phyloP scores from a whole-genome alignment of 1,140 invertebrate genomes.

The Mercenaria mercenaria region DNA sequence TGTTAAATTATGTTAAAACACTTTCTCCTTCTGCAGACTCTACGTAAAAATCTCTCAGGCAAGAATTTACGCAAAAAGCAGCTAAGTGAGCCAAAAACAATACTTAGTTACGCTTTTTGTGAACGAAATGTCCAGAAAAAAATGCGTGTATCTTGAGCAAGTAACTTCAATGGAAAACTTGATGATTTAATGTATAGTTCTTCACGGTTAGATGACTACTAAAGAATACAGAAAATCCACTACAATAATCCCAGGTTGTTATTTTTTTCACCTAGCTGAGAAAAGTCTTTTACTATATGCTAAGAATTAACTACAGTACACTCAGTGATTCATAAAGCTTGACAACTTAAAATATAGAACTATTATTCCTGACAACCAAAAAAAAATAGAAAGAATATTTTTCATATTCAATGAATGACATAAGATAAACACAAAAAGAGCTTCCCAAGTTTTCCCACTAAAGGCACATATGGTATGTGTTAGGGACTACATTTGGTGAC shows the following conservation, averaged over 20 bases:
- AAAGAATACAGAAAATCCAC: constrained; percentile 12
- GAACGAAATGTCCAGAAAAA: background rate
- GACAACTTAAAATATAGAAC: too few relatives aligned
- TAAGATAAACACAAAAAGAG: too few relatives aligned
- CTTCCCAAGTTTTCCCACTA: too few relatives aligned
- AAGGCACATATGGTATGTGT: background rate
- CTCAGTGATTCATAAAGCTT: too few relatives aligned
- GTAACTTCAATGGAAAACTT: constrained; percentile 14
- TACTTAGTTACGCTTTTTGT: background rate
- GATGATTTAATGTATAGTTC: constrained; percentile 29
- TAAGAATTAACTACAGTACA: too few relatives aligned
- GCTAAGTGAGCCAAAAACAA: background rate
- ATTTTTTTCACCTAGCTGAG: too few relatives aligned
- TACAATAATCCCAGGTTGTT: background rate
- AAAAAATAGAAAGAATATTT: too few relatives aligned
- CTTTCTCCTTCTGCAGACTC: background rate
- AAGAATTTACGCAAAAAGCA: background rate
- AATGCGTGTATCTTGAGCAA: background rate
- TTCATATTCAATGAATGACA: too few relatives aligned
- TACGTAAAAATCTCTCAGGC: background rate
- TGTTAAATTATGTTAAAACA: constrained; percentile 26
- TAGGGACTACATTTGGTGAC: background rate
- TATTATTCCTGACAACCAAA: too few relatives aligned
- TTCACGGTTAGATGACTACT: constrained; percentile 8
- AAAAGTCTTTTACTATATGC: too few relatives aligned